Evolutionary conservation across 2,797 vertebrate genomes (phyloP).

Genomic region (Cirrhinus molitorella): DNA sequence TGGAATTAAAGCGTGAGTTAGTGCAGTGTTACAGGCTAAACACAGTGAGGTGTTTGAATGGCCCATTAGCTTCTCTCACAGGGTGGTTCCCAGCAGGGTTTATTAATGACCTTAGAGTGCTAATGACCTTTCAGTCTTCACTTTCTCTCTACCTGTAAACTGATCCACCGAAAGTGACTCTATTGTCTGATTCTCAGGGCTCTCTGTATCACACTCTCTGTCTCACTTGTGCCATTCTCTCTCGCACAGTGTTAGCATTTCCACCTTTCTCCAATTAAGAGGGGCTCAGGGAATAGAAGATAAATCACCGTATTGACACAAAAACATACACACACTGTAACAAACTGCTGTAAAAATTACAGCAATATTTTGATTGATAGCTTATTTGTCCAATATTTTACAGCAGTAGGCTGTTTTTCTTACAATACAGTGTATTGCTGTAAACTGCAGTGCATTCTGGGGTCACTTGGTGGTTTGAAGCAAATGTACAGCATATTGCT

Average conservation of each 20-base stretch:
- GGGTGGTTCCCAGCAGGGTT: slow-evolving; percentile 52
- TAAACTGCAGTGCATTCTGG: no score
- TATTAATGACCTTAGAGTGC: slow-evolving; percentile 61
- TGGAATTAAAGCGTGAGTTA: slow-evolving; percentile 24
- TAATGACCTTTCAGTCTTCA: slow-evolving; percentile 55
- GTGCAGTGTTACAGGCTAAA: slow-evolving; percentile 45
- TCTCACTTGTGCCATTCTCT: slow-evolving; percentile 8
- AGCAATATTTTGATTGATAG: no score
- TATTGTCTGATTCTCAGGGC: slow-evolving; percentile 45
- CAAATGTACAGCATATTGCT: no score
- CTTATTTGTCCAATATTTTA: no score
- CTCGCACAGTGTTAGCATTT: slow-evolving; percentile 1
- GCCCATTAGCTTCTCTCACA: slow-evolving; percentile 57
- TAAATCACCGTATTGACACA: slow-evolving; percentile 50
- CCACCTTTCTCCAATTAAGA: slow-evolving; percentile 35
- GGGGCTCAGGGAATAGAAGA: slow-evolving; percentile 42
- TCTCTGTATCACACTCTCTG: slow-evolving; percentile 37
- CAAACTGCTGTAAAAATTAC: no score
- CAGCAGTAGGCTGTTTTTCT: no score
- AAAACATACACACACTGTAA: slow-evolving; percentile 40
- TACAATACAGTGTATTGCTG: no score
- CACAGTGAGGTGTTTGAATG: slow-evolving; percentile 55
- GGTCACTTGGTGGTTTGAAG: no score
- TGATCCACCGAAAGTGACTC: slow-evolving; percentile 40
- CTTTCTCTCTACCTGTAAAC: slow-evolving; percentile 47